Evolutionary conservation across 2,888 invertebrate species (phyloP), one percentile per base, ranked within the genome.

Genomic region (Coremacera marginata): DNA sequence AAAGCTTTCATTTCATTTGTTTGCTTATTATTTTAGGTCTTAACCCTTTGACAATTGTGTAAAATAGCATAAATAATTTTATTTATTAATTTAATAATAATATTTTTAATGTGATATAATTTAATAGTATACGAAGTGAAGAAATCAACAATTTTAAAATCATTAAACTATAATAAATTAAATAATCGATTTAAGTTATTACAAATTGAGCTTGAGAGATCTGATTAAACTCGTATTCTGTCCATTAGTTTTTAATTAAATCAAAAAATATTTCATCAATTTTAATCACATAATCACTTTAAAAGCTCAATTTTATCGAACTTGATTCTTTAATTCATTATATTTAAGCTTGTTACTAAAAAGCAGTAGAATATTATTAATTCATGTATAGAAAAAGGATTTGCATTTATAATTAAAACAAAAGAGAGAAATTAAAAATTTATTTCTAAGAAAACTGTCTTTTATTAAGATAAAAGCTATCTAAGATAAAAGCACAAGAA

Each of bases 81-180:
- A 31, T 27, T 31, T 31, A 8, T 31, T 63, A 34, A 63, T 63
- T 16, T 75, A 52, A 75, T 68, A 70, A 72, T 78, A 78, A 63
- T 76, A 76, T 67, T 81, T 83, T 83, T 86, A 84, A 85, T 85
- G 86, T 85, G 86, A 85, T 86, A 85, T 85, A 85, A 84, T 84
- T 83, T 84, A 84, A 84, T 83, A 34, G 73, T 76, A 71, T 71
- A 79, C 81, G 78, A 80, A 83, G 82, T 7, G n/a, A 55, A 55
- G 5, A n/a, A 9, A 27, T 19, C 16, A 70, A 19, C 5, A 25
- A 27, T 14, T 52, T 27, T n/a, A 70, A 22, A 55, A 55, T 31
- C 27, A 44, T 25, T 44, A 22, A 67, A 67, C 25, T 25, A 19
- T 62, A 62, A 63, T 63, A 31, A n/a, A 19, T 11, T 60, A 5